Conservation (phyloP, 2,888 invertebrate species). For the Caenorhabditis sulstoni region DNA sequence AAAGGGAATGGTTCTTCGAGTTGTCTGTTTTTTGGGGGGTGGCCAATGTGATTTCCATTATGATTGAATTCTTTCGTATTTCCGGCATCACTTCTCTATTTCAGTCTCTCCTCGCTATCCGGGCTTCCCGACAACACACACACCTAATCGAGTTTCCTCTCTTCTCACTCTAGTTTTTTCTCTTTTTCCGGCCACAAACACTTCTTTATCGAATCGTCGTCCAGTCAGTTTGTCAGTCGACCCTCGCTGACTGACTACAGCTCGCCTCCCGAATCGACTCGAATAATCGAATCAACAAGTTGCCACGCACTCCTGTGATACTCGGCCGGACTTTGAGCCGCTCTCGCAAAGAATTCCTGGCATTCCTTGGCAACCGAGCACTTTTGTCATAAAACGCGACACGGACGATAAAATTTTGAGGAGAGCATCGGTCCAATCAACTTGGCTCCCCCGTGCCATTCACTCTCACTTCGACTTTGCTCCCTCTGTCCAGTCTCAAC, state of each 20-base stretch:
- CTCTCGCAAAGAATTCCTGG: too few species aligned
- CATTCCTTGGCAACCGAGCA: too few species aligned
- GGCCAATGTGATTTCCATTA: slow-evolving; percentile 21
- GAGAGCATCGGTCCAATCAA: slow-evolving; percentile 15
- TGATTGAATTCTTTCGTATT: not conserved
- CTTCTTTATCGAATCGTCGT: slow-evolving; percentile 1
- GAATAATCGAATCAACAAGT: not conserved
- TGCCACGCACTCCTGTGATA: not conserved
- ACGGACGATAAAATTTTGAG: not conserved
- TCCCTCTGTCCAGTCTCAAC: slow-evolving; percentile 28
- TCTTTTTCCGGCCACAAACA: not conserved
- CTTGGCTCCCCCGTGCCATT: not conserved
- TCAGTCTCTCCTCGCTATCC: not conserved
- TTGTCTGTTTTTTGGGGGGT: not conserved
- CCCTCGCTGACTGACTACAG: not conserved
- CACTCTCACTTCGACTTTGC: slow-evolving; percentile 12
- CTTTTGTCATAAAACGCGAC: slow-evolving; percentile 17
- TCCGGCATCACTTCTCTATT: not conserved
- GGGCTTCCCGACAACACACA: not conserved
- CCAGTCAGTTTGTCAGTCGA: too few species aligned
- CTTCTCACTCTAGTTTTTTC: not conserved
- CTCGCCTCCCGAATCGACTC: too few species aligned
- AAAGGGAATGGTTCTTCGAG: slow-evolving; percentile 5
- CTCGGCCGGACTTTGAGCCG: not conserved
- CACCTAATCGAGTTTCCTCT: slow-evolving; percentile 2